Evolutionary conservation across 2,797 vertebrate species (phyloP).

Genomic region (Cynodonichthys magdalenae): DNA sequence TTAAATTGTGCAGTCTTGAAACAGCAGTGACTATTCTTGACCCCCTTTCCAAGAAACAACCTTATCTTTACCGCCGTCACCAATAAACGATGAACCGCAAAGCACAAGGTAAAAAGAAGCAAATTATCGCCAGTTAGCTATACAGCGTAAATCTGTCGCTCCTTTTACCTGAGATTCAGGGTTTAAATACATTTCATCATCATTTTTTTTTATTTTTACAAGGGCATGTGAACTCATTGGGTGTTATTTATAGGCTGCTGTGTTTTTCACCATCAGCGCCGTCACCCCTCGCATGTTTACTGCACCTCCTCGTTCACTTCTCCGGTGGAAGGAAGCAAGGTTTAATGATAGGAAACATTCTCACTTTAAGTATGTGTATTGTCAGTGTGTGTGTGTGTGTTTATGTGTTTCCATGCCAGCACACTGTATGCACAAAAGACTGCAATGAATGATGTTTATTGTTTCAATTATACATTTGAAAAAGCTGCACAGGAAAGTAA

Average conservation of each 20-base stretch:
- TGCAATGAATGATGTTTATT: slow-evolving; percentile 1
- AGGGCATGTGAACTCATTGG: slow-evolving; percentile 49
- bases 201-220: slow-evolving; percentile 64
- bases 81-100: slow-evolving; percentile 28
- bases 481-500: neutral
- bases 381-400: slow-evolving; percentile 17
- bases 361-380: slow-evolving; percentile 18
- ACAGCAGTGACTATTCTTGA: neutral
- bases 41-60: slow-evolving; percentile 18
- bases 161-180: slow-evolving; percentile 66
- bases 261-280: slow-evolving; percentile 68
- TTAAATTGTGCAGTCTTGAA: neutral
- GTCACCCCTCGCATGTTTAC: slow-evolving; percentile 55
- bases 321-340: slow-evolving; percentile 34
- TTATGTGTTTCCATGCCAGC: slow-evolving; percentile 4
- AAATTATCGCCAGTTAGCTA: slow-evolving; percentile 70
- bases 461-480: slow-evolving; percentile 1
- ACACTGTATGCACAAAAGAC: neutral
- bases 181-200: slow-evolving; percentile 71
- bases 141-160: slow-evolving; percentile 63
- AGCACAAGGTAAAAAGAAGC: slow-evolving; percentile 36
- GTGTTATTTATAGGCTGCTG: slow-evolving; percentile 75
- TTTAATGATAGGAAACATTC: slow-evolving; percentile 54
- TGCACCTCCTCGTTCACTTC: slow-evolving; percentile 49
- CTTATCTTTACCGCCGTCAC: slow-evolving; percentile 44